These are phyloP conservation scores for Urocitellus parryii DNA, from an alignment of 2,113 vertebrate species.

Conservation along the genomic window DNA sequence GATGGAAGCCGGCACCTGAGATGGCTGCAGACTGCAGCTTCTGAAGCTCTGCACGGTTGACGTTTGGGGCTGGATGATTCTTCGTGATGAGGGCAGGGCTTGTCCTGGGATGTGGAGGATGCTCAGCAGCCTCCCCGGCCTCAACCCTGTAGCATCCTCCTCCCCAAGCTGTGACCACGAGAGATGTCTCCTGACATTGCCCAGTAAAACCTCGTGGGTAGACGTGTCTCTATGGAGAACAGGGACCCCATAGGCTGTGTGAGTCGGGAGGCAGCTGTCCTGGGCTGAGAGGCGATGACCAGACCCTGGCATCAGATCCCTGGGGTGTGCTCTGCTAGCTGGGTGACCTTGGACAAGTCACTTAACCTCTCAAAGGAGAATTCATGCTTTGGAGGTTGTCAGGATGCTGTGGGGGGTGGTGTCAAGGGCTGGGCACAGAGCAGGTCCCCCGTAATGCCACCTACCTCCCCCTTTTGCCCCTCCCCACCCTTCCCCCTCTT, in stretches of 20 bases:
- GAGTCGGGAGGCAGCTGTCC: background rate
- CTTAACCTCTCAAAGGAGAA: background rate
- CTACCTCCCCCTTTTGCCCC: too few relatives aligned
- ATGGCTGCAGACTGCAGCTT: fast-evolving
- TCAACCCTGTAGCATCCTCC: background rate
- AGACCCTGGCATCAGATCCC: background rate
- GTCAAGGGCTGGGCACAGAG: background rate
- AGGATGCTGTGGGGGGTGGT: background rate
- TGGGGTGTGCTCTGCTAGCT: background rate
- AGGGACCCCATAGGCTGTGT: background rate
- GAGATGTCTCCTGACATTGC: background rate
- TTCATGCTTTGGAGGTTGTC: background rate
- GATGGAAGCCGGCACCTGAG: background rate
- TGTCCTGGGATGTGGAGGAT: background rate
- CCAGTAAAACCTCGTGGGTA: background rate
- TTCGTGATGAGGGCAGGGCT: background rate
- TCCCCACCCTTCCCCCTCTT: background rate
- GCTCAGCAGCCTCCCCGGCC: background rate
- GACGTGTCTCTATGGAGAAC: background rate
- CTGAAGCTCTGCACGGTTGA: background rate
- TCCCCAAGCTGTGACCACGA: background rate
- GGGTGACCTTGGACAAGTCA: background rate
- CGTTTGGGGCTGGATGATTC: background rate
- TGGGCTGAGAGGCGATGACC: background rate
- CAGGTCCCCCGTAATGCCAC: fast-evolving